Conservation (phyloP, 2,113 vertebrate genomes). For the Xenopus tropicalis region UCB_Xtro_10.0 CM004445.2:58479001-58479500, state of each 20-base stretch:
- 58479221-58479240: no score
- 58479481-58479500: not conserved
- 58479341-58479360: no score
- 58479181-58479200: no score
- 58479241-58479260: slow-evolving; percentile 46
- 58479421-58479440: no score
- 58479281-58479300: slow-evolving; percentile 24
- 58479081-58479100: not conserved
- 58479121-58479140: not conserved
- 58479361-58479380: no score
- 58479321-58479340: no score
- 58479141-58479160: not conserved
- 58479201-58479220: no score
- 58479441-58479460: no score
- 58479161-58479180: not conserved
- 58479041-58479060: not conserved
- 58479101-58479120: not conserved
- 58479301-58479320: slow-evolving; percentile 17
- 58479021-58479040: not conserved
- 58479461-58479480: not conserved
- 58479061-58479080: not conserved
- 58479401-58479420: no score
- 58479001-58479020: slow-evolving; percentile 47
- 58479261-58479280: slow-evolving; percentile 43
- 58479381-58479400: no score